These are phyloP conservation scores for Chlamydotis undulata DNA, from an alignment of 2,113 vertebrate species.

Conservation along the genomic window DNA sequence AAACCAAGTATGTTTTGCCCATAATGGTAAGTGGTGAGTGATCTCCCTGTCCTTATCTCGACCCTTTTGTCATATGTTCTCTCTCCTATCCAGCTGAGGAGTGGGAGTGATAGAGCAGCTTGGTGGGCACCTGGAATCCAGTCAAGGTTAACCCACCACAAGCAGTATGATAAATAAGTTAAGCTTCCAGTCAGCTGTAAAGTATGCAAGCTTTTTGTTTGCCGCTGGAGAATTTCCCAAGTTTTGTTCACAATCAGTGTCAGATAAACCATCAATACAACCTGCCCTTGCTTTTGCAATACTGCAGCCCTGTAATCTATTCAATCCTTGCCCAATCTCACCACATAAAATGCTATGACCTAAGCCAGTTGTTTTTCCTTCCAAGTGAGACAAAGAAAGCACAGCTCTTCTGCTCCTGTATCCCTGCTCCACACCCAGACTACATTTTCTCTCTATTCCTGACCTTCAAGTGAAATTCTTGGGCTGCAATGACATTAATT, in stretches of 20 bases:
- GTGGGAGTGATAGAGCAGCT: too few species aligned
- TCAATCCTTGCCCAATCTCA: neutral
- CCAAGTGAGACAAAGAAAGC: neutral
- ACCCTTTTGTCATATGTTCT: too few species aligned
- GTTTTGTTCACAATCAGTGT: neutral
- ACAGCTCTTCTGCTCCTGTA: neutral
- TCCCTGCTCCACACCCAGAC: neutral
- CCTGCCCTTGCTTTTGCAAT: neutral
- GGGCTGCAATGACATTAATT: neutral
- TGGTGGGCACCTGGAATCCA: too few species aligned
- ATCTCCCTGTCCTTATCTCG: too few species aligned
- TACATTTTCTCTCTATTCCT: neutral
- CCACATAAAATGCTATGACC: neutral
- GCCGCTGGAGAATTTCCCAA: neutral
- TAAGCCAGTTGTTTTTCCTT: neutral
- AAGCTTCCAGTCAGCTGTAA: neutral
- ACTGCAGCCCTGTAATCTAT: neutral
- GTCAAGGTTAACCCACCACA: too few species aligned
- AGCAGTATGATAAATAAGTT: neutral
- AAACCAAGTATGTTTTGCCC: too few species aligned
- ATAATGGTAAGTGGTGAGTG: too few species aligned
- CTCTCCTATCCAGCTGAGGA: too few species aligned
- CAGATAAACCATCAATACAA: neutral
- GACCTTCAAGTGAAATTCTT: neutral
- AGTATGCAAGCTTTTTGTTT: neutral